phyloP scores from a whole-genome alignment of 1,140 invertebrate species.

The Cydia amplana region DNA sequence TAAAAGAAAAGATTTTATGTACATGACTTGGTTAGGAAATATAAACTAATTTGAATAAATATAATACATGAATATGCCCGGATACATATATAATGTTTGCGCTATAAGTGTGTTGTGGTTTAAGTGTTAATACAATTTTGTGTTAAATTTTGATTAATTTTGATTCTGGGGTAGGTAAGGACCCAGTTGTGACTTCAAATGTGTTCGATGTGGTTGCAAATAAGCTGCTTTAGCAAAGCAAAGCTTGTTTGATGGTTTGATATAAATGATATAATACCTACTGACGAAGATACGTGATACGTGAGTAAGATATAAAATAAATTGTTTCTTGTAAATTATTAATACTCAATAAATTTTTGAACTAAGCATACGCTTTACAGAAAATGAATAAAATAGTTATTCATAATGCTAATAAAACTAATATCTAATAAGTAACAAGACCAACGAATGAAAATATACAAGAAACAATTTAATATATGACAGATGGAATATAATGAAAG shows the following conservation, averaged over 20 bases:
- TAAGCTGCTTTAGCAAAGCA: slow-evolving; percentile 30
- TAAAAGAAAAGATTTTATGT: slow-evolving; percentile 19
- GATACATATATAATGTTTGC: slow-evolving; percentile 42
- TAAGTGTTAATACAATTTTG: slow-evolving; percentile 35
- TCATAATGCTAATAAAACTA: not conserved
- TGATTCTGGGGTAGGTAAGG: not conserved
- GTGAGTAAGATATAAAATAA: slow-evolving; percentile 41
- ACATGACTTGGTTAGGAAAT: not conserved
- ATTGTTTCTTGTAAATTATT: slow-evolving; percentile 53
- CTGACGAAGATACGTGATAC: not conserved
- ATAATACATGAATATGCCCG: slow-evolving; percentile 47
- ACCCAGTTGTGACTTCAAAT: slow-evolving; percentile 19
- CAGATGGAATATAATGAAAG: slow-evolving; percentile 30
- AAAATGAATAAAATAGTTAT: slow-evolving; percentile 9
- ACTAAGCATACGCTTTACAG: not conserved
- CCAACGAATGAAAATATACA: slow-evolving; percentile 17
- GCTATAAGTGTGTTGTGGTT: slow-evolving; percentile 46
- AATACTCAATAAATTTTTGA: slow-evolving; percentile 35
- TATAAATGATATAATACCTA: not conserved
- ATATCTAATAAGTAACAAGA: not conserved
- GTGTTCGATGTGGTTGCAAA: slow-evolving; percentile 3
- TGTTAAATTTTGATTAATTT: slow-evolving; percentile 37
- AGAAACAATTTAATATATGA: slow-evolving; percentile 28
- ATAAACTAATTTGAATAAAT: slow-evolving; percentile 39
- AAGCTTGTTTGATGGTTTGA: slow-evolving; percentile 26